phyloP scores from a whole-genome alignment of 2,113 vertebrate genomes.

The Leucosticte australis region DNA sequence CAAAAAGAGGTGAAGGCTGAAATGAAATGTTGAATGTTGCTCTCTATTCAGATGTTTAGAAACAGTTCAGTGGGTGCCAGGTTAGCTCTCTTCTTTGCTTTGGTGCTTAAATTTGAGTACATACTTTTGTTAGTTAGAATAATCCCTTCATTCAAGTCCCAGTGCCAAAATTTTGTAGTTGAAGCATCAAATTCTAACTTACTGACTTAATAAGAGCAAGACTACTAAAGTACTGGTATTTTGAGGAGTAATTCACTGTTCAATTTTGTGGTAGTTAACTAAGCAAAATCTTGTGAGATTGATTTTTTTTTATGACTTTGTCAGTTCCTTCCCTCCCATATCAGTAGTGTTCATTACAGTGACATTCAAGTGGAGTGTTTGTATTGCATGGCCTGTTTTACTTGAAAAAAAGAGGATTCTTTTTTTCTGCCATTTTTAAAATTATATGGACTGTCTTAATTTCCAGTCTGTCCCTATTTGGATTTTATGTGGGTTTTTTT shows the following conservation, averaged over 20 bases:
- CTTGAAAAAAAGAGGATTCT: not conserved
- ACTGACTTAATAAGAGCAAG: not conserved
- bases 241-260: not conserved
- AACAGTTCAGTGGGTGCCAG: not conserved
- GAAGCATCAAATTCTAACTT: not conserved
- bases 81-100: not conserved
- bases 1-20: conserved; percentile 90
- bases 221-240: not conserved
- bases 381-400: not conserved
- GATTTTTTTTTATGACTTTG: not conserved
- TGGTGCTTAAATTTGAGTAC: not conserved
- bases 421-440: not conserved
- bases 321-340: not conserved
- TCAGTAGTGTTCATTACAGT: not conserved
- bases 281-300: not conserved
- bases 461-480: not conserved
- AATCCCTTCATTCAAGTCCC: not conserved
- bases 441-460: not conserved
- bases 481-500: not conserved
- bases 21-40: not conserved
- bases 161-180: not conserved
- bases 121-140: not conserved
- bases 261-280: not conserved
- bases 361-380: not conserved
- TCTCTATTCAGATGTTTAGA: not conserved